phyloP scores from a whole-genome alignment of 2,888 invertebrate species.

The Drosophila setosimentum region DNA sequence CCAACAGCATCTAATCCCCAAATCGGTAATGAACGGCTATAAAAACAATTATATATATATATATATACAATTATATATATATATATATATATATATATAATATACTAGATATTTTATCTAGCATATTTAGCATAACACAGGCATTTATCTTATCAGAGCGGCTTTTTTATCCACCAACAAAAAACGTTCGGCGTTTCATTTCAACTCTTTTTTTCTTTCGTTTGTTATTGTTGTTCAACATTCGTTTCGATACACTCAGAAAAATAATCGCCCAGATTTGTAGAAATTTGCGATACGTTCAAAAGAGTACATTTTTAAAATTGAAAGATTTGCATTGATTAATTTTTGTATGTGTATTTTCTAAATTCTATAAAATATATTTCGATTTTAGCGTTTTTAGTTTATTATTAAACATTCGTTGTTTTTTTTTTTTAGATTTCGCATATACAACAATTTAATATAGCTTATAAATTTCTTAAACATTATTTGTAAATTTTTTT shows the following conservation, averaged over 20 bases:
- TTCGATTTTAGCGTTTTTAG: not conserved
- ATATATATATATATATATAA: conserved; percentile 4
- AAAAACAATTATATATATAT: conserved; percentile 27
- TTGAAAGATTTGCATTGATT: not conserved
- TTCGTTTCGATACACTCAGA: conserved; percentile 11
- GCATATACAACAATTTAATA: not conserved
- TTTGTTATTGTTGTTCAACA: not conserved
- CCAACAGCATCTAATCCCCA: conserved; percentile 73
- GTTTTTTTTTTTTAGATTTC: not conserved
- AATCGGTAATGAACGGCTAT: conserved; percentile 67
- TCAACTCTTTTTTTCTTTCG: conserved; percentile 22
- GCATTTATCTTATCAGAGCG: conserved; percentile 37
- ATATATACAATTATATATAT: conserved; percentile 9
- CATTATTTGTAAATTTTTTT: not conserved
- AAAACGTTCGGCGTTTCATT: conserved; percentile 30
- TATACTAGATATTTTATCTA: conserved; percentile 15
- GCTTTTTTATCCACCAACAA: conserved; percentile 27
- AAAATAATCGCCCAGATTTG: not conserved
- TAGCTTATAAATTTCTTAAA: not conserved
- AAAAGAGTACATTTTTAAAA: not conserved
- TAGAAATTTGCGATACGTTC: not conserved
- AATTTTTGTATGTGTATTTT: not conserved
- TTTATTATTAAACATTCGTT: not conserved
- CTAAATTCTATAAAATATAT: not conserved
- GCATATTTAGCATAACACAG: conserved; percentile 5